Conservation (phyloP, 2,888 invertebrate species). For the Protophormia terraenovae region DNA sequence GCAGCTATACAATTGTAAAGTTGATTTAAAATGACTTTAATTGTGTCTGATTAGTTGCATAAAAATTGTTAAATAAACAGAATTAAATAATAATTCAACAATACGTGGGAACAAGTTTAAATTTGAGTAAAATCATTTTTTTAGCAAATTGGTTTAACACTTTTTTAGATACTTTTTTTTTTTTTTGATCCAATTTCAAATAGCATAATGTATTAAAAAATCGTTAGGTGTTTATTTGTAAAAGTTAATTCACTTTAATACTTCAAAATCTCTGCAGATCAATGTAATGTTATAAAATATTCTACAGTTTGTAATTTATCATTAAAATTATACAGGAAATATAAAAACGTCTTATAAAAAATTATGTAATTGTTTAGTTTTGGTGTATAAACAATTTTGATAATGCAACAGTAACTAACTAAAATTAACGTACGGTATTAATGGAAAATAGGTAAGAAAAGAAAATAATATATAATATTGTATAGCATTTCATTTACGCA, state of each 20-base stretch:
- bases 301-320: background rate
- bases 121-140: background rate
- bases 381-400: background rate
- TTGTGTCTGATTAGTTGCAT: background rate
- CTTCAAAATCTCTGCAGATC: background rate
- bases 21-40: background rate
- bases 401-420: background rate
- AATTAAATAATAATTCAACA: background rate
- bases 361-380: constrained; percentile 14
- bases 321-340: constrained; percentile 45
- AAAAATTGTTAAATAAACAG: background rate
- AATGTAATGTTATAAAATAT: background rate
- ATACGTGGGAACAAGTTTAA: background rate
- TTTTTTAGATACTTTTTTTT: too few species aligned
- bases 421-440: background rate
- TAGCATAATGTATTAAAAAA: too few species aligned
- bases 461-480: too few species aligned
- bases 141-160: too few species aligned
- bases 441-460: too few species aligned
- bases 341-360: constrained; percentile 12
- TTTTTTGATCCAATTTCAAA: too few species aligned
- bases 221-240: too few species aligned
- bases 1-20: background rate
- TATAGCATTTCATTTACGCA: too few species aligned
- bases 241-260: too few species aligned